Base-by-base conservation (phyloP, 2,113 vertebrate species). In the Trinectes maculatus region DNA sequence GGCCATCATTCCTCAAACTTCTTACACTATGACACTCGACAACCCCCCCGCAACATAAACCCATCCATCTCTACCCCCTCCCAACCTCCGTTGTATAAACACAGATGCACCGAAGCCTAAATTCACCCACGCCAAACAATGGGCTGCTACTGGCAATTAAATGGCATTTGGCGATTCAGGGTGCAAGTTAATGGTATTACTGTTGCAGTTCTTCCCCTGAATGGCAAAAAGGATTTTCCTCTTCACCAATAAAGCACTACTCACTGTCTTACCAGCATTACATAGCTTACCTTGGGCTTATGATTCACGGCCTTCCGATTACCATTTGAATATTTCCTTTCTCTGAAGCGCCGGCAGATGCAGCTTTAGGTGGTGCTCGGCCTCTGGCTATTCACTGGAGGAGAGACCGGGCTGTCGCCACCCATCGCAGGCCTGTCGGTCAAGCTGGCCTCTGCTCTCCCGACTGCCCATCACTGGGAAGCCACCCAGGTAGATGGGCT, bases 161-260 rank as follows among this genome's bases (percentile, higher is more conserved):
- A 93, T 92, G 90, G 82, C 91, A 91, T 93, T 93, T 91, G 88
- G 79, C 71, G 81, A 92, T 92, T 89, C 85, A 86, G 90, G 90
- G 90, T 89, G 88, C 85, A 92, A 92, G 92, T 91, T 93, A 93
- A 93, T 93, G 89, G 91, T 84, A 93, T 93, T 93, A 93, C 89
- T 84, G 89, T 87, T 92, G 91, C 90, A 62, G 91, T 92, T 93
- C 91, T 89, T 91, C 87, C 74, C 59, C 78, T 93, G 91, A 93
- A 93, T 93, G 85, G 92, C 82, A 88, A 80, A 90, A 91, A 78
- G 92, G 91, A 93, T 93, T 92, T 91, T 74, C 87, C 87, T 88
- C 87, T 89, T 75, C 87, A 89, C 91, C 90, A 92, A 92, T 92
- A 92, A 93, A 92, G 89, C 91, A 81, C 83, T 84, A 91, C 89